Evolutionary conservation across 2,113 vertebrate species (phyloP), one percentile per base, ranked within the genome.

Genomic region (Poeciliopsis prolifica): DNA sequence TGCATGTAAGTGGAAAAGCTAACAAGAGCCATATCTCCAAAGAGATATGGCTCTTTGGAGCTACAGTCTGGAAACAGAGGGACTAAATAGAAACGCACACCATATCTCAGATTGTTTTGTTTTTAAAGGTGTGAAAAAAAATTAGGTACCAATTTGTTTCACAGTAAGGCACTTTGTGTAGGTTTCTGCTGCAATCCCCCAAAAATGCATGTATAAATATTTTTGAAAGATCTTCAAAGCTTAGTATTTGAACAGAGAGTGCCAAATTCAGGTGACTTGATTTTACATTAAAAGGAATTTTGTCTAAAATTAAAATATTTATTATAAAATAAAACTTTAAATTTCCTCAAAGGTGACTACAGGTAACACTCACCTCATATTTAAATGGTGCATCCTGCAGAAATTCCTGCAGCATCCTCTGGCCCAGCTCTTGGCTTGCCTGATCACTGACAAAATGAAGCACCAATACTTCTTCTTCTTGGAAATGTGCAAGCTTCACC

Each of bases 401-500:
- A 79, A 96, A 91, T 35, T 96, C 95, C 40, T 92, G 93, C 30
- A 98, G 93, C 91, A 97, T 92, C 66, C 14, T 92, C 58, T 95
- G 87, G 15, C 94, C 97, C 85, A 96, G 88, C 78, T 95, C 91
- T 85, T 87, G 89, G 88, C 97, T 98, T 69, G 94, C 90, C 72
- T 88, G 91, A 80, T 98, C 97, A 29, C 94, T 93, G 83, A 91
- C 95, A 73, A 93, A 95, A 84, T 95, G 95, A 40, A 95, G 92
- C 37, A 91, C 85, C 69, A 95, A 76, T 60, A 91, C 75, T 79
- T 95, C 94, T 4, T 88, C 91, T 69, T 95, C 92, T 61, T 84
- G 44, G 77, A 96, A 95, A 37, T 1, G 83, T 17, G 88, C 93
- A 1, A 94, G 89, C 31, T 92, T 92, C 4, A 87, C 92, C 94